phyloP scores from a whole-genome alignment of 53 echinoderm and acorn worm species.

The Stichopus horrens region DNA sequence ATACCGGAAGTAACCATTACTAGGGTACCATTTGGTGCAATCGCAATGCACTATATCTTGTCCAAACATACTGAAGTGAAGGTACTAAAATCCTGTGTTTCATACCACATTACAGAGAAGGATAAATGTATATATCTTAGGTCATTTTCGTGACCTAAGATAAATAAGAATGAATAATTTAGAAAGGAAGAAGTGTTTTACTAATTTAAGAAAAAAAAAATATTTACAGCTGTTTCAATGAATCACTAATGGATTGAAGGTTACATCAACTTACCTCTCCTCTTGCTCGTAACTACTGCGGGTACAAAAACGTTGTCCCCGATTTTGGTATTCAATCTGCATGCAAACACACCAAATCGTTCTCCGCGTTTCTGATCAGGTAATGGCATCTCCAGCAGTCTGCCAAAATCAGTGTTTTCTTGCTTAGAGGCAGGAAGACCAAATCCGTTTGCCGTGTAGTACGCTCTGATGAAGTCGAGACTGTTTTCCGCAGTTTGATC shows the following conservation, averaged over 20 bases:
- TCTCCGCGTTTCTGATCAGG: background rate
- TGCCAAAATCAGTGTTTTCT: background rate
- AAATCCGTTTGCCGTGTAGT: background rate
- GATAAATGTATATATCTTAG: too few species aligned
- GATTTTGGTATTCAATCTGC: background rate
- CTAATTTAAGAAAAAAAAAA: too few species aligned
- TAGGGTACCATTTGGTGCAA: too few species aligned
- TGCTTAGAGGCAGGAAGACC: background rate
- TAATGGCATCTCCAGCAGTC: background rate
- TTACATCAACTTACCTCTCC: background rate
- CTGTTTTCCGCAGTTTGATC: background rate
- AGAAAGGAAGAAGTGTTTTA: too few species aligned
- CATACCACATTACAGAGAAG: too few species aligned
- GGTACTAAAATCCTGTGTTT: too few species aligned
- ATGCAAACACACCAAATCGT: slow-evolving; percentile 20
- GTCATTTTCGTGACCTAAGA: too few species aligned
- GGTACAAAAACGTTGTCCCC: background rate
- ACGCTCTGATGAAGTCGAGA: background rate
- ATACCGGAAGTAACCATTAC: too few species aligned
- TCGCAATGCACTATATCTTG: too few species aligned
- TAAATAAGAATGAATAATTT: too few species aligned
- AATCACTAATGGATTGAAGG: background rate
- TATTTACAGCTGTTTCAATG: background rate
- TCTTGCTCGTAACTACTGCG: background rate
- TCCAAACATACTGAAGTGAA: too few species aligned